phyloP scores from a whole-genome alignment of 2,888 invertebrate genomes.

The Disparrhopalites patrizii region DNA sequence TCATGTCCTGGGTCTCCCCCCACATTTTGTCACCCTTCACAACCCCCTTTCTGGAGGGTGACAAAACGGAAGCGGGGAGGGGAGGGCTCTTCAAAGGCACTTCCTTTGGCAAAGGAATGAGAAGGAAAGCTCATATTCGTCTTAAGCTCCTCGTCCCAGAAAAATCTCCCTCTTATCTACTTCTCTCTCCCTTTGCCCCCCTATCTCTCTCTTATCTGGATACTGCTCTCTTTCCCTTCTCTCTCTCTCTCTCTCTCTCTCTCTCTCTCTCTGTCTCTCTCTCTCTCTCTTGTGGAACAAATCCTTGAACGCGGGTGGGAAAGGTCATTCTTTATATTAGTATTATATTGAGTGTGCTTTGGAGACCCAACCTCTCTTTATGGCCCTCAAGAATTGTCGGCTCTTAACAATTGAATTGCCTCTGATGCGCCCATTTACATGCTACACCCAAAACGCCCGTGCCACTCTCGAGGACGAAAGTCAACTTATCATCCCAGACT shows the following conservation, averaged over 20 bases:
- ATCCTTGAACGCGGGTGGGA: neutral
- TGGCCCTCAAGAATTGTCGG: conserved; percentile 1
- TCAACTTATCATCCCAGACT: conserved; percentile 6
- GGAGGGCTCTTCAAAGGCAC: too few species aligned
- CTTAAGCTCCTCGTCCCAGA: too few species aligned
- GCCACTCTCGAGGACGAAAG: neutral
- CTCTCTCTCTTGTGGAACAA: neutral
- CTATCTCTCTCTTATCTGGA: neutral
- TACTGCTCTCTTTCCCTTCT: neutral
- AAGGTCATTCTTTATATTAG: neutral
- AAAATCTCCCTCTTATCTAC: too few species aligned
- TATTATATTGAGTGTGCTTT: neutral
- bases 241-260: neutral
- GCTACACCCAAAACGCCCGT: neutral
- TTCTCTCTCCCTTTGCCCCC: too few species aligned
- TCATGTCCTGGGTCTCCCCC: too few species aligned
- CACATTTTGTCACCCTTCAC: too few species aligned
- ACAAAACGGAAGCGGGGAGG: too few species aligned
- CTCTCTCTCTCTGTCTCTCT: neutral
- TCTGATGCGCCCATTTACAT: conserved; percentile 5
- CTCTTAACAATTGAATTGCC: conserved; percentile 3
- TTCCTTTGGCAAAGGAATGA: too few species aligned
- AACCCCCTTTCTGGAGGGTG: too few species aligned
- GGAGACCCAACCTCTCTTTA: neutral
- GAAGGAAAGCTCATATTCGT: too few species aligned